Conservation (phyloP, 2,797 vertebrate genomes). For the Oophaga sylvatica region DNA sequence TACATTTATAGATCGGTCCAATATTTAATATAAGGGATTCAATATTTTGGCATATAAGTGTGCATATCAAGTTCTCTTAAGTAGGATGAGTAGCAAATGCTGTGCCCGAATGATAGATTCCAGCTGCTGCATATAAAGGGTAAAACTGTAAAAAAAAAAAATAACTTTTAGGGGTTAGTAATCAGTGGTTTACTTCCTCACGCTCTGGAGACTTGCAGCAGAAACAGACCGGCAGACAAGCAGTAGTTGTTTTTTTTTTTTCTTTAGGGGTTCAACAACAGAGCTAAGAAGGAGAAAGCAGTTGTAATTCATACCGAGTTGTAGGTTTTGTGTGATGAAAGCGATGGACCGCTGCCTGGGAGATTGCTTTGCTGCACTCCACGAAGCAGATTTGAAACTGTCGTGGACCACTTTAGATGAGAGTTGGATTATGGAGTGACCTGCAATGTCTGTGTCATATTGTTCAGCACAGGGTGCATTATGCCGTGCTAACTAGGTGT, state of each 20-base stretch:
- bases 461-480: conserved; percentile 93
- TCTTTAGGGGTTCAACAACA: conserved; percentile 79
- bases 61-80: not conserved
- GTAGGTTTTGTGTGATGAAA: conserved; percentile 99
- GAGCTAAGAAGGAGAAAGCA: conserved; percentile 90
- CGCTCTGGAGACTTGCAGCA: conserved; percentile 72
- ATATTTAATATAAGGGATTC: not conserved
- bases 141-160: not conserved
- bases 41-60: not conserved
- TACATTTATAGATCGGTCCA: not conserved
- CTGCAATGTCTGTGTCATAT: conserved; percentile 98
- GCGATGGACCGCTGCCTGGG: conserved; percentile 97
- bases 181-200: not conserved
- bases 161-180: conserved; percentile 22
- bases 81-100: not conserved
- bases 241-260: conserved; percentile 80
- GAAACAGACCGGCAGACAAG: conserved; percentile 79
- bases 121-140: not conserved
- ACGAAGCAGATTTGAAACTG: conserved; percentile 99
- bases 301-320: conserved; percentile 99
- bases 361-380: conserved; percentile 99
- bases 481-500: conserved; percentile 95
- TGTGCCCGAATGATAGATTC: not conserved
- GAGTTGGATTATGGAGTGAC: conserved; percentile 99
- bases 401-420: conserved; percentile 98